phyloP scores from a whole-genome alignment of 2,113 vertebrate species.

The Naja naja region DNA sequence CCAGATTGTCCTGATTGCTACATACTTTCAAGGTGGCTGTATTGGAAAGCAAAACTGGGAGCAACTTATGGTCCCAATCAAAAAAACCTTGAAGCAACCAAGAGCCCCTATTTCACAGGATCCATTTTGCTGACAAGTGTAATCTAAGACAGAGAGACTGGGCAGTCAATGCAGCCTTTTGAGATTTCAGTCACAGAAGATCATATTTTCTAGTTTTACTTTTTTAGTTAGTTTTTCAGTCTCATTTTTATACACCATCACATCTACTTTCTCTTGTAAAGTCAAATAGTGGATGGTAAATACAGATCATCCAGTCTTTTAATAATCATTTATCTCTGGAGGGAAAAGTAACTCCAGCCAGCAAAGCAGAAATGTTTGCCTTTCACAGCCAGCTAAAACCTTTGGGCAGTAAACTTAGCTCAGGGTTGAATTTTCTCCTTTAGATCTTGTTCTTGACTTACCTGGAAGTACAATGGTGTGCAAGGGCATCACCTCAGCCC shows the following conservation, averaged over 20 bases:
- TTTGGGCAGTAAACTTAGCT: background rate
- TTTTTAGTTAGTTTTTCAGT: background rate
- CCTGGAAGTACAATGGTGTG: constrained; percentile 27
- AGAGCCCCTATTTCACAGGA: background rate
- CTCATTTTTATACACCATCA: background rate
- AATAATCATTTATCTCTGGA: background rate
- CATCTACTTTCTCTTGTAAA: background rate
- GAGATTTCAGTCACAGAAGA: background rate
- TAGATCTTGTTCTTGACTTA: background rate
- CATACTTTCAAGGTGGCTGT: background rate
- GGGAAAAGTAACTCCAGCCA: background rate
- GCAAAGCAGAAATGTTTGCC: background rate
- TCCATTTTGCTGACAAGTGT: background rate
- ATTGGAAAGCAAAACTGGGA: background rate
- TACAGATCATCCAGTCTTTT: background rate
- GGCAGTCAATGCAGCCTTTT: background rate
- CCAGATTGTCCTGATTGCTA: background rate
- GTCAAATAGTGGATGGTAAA: background rate
- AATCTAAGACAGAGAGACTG: background rate
- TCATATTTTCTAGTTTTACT: background rate
- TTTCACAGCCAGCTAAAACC: background rate
- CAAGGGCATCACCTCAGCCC: constrained; percentile 17
- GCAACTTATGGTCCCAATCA: background rate
- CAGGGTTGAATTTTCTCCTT: background rate
- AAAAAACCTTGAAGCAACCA: background rate